A percentile compares a stretch with the other conserved stretches of the same genome.
Conservation (phyloP, 2,888 invertebrate genomes). For the Erynnis tages region DNA sequence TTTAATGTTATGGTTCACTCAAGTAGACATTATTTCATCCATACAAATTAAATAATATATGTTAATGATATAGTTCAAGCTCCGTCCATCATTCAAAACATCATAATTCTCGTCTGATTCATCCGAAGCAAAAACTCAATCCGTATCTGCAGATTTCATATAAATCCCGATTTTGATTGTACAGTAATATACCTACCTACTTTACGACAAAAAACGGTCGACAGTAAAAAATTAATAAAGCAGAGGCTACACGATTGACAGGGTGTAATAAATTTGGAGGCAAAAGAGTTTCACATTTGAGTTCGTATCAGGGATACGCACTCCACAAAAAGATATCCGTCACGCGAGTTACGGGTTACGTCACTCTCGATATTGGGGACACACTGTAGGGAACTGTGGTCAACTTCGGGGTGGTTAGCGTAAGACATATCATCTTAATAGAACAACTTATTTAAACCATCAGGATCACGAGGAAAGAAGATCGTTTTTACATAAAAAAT, state of each 20-base stretch:
- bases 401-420: slow-evolving; percentile 12
- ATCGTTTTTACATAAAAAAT: too few species aligned
- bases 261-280: slow-evolving; percentile 31
- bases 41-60: too few species aligned
- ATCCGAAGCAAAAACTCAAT: too few species aligned
- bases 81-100: too few species aligned
- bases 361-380: slow-evolving; percentile 30
- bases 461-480: too few species aligned
- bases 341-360: slow-evolving; percentile 34
- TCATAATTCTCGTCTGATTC: too few species aligned
- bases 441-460: too few species aligned
- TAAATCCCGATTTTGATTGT: not conserved
- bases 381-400: slow-evolving; percentile 36
- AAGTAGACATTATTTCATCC: too few species aligned
- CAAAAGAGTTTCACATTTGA: slow-evolving; percentile 29
- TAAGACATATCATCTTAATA: not conserved
- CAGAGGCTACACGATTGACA: slow-evolving; percentile 22
- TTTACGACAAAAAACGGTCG: not conserved
- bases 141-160: too few species aligned
- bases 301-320: slow-evolving; percentile 32
- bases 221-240: slow-evolving; percentile 24
- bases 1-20: too few species aligned
- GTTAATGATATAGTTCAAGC: too few species aligned
- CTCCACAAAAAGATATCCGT: slow-evolving; percentile 35
- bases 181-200: not conserved